phyloP scores from a whole-genome alignment of 2,888 invertebrate genomes.

The Bruchidius siliquastri region DNA sequence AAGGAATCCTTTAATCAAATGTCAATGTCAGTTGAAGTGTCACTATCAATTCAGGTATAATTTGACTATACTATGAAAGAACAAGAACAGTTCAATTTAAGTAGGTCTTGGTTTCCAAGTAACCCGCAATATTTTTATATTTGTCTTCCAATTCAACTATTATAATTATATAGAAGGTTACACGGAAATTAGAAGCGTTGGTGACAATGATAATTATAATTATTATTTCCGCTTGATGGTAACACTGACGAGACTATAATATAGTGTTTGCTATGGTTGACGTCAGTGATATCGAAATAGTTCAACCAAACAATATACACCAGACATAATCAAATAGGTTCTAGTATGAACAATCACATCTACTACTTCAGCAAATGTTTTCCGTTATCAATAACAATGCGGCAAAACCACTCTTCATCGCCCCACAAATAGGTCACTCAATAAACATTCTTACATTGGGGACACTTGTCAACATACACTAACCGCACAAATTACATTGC shows the following conservation, averaged over 20 bases:
- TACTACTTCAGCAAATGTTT: too few species aligned
- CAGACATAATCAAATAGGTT: too few species aligned
- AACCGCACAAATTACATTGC: neutral
- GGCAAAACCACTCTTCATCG: neutral
- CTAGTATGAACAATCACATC: too few species aligned
- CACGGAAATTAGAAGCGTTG: neutral
- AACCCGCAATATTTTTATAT: neutral
- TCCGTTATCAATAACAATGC: too few species aligned
- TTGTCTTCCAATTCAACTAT: neutral
- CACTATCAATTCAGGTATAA: too few species aligned
- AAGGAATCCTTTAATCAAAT: too few species aligned
- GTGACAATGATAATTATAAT: neutral
- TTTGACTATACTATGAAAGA: neutral
- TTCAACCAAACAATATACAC: neutral
- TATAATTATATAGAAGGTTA: neutral
- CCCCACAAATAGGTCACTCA: neutral
- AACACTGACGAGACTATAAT: slow-evolving; percentile 11
- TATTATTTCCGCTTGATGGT: slow-evolving; percentile 10
- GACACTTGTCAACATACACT: slow-evolving; percentile 8
- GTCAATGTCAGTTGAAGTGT: too few species aligned
- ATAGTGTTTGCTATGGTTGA: neutral
- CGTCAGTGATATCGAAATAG: slow-evolving; percentile 1
- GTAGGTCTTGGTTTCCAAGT: neutral
- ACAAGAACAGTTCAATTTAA: neutral
- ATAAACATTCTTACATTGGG: slow-evolving; percentile 14